phyloP scores from a whole-genome alignment of 1,140 invertebrate genomes.

The Sitobion miscanthi region DNA sequence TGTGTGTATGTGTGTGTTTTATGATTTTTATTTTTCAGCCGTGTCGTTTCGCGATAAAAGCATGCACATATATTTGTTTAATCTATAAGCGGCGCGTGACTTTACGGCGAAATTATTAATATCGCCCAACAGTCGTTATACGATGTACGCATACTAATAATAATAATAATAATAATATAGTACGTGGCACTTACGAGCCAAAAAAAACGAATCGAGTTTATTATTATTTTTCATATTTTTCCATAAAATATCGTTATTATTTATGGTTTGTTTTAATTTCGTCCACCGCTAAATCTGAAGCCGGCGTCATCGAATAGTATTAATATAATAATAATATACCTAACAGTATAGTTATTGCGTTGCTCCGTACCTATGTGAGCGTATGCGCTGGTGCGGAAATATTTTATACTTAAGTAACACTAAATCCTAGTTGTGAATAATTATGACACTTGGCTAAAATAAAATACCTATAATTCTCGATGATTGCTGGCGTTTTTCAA shows the following conservation, averaged over 20 bases:
- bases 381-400: background rate
- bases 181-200: background rate
- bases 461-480: background rate
- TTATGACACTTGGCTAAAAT: background rate
- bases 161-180: slow-evolving; percentile 31
- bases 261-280: background rate
- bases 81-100: slow-evolving; percentile 31
- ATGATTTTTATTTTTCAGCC: slow-evolving; percentile 11
- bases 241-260: background rate
- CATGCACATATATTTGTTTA: background rate
- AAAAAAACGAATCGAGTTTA: background rate
- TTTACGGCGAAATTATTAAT: slow-evolving; percentile 29
- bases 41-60: slow-evolving; percentile 33
- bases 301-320: background rate
- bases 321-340: background rate
- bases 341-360: background rate
- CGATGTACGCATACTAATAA: background rate
- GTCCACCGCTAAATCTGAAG: background rate
- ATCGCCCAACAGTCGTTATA: background rate
- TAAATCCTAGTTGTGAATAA: background rate
- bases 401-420: background rate
- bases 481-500: background rate
- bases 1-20: background rate
- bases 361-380: background rate
- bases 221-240: background rate